Evolutionary conservation across 2,888 invertebrate species (phyloP).

Genomic region (Metellina segmentata): DNA sequence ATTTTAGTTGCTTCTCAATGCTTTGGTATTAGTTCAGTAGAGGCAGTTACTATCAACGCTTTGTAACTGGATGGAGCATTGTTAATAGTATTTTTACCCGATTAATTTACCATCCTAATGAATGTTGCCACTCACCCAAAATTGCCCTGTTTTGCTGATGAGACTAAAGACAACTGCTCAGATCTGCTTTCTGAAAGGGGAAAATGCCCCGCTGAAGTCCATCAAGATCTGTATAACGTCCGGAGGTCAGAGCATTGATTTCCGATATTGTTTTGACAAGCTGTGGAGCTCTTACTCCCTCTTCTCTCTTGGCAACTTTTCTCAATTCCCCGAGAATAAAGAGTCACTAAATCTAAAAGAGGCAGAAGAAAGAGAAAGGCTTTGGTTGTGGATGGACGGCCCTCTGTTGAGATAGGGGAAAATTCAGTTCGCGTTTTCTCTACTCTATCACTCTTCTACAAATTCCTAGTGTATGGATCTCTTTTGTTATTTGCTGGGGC

Average conservation of each 20-base stretch:
- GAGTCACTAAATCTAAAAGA: constrained; percentile 47
- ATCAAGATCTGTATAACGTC: not conserved
- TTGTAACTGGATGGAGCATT: no score
- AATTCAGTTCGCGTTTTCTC: not conserved
- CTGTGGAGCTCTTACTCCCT: constrained; percentile 49
- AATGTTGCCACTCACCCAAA: not conserved
- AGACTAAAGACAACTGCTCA: not conserved
- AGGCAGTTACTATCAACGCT: no score
- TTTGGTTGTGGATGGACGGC: constrained; percentile 21
- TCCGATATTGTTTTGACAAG: constrained; percentile 73
- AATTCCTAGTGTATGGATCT: not conserved
- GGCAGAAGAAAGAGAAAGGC: constrained; percentile 23
- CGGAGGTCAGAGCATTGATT: constrained; percentile 64
- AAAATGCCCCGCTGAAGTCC: constrained; percentile 1
- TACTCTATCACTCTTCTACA: not conserved
- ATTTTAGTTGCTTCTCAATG: no score
- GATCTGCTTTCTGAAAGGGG: constrained; percentile 3
- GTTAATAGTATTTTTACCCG: no score
- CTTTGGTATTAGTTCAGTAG: no score
- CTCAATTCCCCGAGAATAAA: constrained; percentile 34
- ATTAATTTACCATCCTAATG: not conserved
- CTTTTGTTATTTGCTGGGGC: no score
- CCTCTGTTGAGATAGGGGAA: constrained; percentile 30
- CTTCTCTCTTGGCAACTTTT: not conserved
- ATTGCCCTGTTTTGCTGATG: not conserved